Conservation (phyloP, 2,797 vertebrate genomes). For the Hylomyscus alleni region DNA sequence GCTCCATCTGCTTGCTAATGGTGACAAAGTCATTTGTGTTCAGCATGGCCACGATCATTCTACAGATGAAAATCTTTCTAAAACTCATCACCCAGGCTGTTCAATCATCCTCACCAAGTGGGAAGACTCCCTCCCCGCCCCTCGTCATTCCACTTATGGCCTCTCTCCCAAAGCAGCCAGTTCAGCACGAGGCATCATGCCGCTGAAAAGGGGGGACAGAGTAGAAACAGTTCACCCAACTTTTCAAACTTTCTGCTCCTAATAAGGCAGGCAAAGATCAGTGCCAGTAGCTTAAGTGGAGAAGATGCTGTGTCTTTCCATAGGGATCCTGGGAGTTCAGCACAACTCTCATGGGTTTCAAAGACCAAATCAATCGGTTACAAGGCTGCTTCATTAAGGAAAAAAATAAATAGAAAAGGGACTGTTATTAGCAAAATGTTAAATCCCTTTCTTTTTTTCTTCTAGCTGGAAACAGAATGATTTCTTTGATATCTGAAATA, state of each 20-base stretch:
- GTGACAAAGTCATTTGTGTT: slow-evolving; percentile 56
- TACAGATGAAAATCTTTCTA: slow-evolving; percentile 61
- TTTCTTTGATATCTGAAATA: slow-evolving; percentile 78
- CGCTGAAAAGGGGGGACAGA: slow-evolving; percentile 61
- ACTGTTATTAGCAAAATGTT: slow-evolving; percentile 62
- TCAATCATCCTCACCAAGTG: slow-evolving; percentile 54
- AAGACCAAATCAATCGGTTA: slow-evolving; percentile 45
- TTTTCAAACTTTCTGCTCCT: slow-evolving; percentile 72
- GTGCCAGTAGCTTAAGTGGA: neutral
- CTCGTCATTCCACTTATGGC: neutral
- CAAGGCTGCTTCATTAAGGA: slow-evolving; percentile 57
- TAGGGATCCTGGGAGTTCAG: neutral
- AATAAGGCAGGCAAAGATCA: slow-evolving; percentile 66
- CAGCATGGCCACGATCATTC: slow-evolving; percentile 64
- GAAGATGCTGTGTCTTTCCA: neutral
- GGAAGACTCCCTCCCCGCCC: neutral
- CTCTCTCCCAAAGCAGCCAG: slow-evolving; percentile 38
- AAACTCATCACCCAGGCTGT: slow-evolving; percentile 56
- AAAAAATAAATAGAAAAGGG: slow-evolving; percentile 66
- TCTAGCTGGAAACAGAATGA: slow-evolving; percentile 52
- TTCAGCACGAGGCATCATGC: neutral
- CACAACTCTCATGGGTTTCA: neutral
- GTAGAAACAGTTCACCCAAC: slow-evolving; percentile 63
- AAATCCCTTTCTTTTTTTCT: neutral
- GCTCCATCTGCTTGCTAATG: slow-evolving; percentile 71